Conservation (phyloP, 2,888 invertebrate genomes). For the Mesochorus sp. region DNA sequence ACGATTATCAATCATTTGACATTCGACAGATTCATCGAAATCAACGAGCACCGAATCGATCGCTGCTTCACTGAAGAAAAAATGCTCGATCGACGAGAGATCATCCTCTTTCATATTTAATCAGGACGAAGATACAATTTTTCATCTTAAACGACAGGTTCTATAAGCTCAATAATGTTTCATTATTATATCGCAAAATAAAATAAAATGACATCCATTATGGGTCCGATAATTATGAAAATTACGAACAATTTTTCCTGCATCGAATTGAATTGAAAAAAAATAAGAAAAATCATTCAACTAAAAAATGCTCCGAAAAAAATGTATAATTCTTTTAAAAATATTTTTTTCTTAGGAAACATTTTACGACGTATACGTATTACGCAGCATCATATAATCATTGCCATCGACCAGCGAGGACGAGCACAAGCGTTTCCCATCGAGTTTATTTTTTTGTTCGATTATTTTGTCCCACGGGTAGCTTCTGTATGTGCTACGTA, state of each 20-base stretch:
- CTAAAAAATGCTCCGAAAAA: too few species aligned
- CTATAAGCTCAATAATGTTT: neutral
- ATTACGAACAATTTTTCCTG: too few species aligned
- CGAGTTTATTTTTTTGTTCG: slow-evolving; percentile 48
- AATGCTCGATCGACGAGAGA: slow-evolving; percentile 44
- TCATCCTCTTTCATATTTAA: slow-evolving; percentile 19
- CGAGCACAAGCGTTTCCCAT: slow-evolving; percentile 40
- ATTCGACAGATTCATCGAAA: too few species aligned
- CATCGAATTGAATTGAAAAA: too few species aligned
- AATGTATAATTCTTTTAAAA: too few species aligned
- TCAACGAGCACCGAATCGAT: slow-evolving; percentile 61
- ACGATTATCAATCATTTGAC: slow-evolving; percentile 70
- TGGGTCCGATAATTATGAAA: too few species aligned
- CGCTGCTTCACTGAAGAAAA: slow-evolving; percentile 49
- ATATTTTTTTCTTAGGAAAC: too few species aligned
- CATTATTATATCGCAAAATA: neutral
- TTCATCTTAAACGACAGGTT: slow-evolving; percentile 10
- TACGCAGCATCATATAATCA: neutral
- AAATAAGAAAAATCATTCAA: too few species aligned
- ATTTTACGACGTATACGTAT: slow-evolving; percentile 1
- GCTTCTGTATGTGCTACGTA: neutral
- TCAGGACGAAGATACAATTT: slow-evolving; percentile 21
- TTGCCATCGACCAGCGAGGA: slow-evolving; percentile 4
- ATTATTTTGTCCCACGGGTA: slow-evolving; percentile 55
- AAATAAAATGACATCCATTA: neutral